A percentile compares a stretch with the other conserved stretches of the same genome.
These are phyloP conservation scores for Hypanus sabinus DNA, from an alignment of 2,113 vertebrate species.

Conservation along the genomic window DNA sequence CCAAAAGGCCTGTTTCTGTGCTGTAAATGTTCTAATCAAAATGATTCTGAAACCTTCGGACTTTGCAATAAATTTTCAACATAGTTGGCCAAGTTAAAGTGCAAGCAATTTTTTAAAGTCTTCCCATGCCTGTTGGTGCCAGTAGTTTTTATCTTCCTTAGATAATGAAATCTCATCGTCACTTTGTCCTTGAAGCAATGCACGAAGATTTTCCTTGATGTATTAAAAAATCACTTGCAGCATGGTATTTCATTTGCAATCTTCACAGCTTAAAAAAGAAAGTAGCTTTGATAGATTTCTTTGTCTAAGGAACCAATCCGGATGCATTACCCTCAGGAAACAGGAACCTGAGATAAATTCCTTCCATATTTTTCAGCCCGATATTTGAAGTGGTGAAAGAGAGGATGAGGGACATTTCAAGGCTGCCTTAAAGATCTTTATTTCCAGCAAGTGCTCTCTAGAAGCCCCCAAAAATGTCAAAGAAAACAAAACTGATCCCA, in stretches of 20 bases:
- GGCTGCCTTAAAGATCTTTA: too few relatives aligned
- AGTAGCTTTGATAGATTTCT: not conserved
- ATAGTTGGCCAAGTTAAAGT: not conserved
- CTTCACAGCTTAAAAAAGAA: not conserved
- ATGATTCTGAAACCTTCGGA: not conserved
- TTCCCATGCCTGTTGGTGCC: not conserved
- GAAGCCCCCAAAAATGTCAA: not conserved
- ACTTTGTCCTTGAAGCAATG: not conserved
- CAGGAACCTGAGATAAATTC: not conserved
- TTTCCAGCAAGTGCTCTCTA: not conserved
- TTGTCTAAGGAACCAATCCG: not conserved
- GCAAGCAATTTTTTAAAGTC: not conserved
- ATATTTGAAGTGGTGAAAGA: too few relatives aligned
- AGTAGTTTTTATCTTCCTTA: not conserved
- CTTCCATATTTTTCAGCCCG: not conserved
- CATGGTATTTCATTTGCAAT: not conserved
- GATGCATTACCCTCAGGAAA: not conserved
- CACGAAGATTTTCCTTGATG: not conserved
- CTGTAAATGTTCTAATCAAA: too few relatives aligned
- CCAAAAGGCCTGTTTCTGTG: too few relatives aligned
- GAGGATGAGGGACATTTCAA: not conserved
- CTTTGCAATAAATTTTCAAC: not conserved
- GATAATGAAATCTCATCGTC: not conserved
- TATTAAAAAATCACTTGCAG: not conserved
- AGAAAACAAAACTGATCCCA: not conserved